Conservation (phyloP, 1,140 invertebrate species). For the Aphis gossypii region DNA sequence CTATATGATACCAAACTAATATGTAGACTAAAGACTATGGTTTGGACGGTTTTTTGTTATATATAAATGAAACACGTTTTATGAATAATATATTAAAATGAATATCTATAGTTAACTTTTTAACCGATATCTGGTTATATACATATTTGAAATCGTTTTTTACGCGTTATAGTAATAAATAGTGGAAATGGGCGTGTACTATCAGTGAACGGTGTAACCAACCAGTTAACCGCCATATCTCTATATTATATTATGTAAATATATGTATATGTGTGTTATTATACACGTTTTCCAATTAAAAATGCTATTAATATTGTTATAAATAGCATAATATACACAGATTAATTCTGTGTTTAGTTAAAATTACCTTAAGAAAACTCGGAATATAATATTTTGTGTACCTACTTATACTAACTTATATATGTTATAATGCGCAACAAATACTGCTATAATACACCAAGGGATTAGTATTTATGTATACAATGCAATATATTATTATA, state of each 20-base stretch:
- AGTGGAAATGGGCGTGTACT: constrained; percentile 4
- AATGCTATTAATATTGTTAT: background rate
- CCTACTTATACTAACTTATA: no score
- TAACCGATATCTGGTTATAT: background rate
- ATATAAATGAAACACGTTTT: background rate
- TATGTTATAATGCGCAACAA: background rate
- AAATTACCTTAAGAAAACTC: background rate
- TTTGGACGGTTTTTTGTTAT: background rate
- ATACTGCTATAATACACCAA: no score
- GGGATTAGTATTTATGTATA: no score
- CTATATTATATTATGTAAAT: background rate
- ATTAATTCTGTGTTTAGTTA: background rate
- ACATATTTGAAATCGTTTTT: background rate
- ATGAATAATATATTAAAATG: background rate
- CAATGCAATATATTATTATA: no score
- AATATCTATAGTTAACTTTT: background rate
- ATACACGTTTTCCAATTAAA: background rate
- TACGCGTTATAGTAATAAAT: background rate
- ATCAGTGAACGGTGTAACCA: constrained; percentile 23
- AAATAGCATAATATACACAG: background rate
- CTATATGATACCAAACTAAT: background rate
- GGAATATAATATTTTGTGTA: background rate
- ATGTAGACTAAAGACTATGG: background rate
- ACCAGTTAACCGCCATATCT: background rate
- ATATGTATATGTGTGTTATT: background rate